These are phyloP conservation scores for Wiebesia pumilae DNA, from an alignment of 1,140 invertebrate genomes.

Conservation along the genomic window DNA sequence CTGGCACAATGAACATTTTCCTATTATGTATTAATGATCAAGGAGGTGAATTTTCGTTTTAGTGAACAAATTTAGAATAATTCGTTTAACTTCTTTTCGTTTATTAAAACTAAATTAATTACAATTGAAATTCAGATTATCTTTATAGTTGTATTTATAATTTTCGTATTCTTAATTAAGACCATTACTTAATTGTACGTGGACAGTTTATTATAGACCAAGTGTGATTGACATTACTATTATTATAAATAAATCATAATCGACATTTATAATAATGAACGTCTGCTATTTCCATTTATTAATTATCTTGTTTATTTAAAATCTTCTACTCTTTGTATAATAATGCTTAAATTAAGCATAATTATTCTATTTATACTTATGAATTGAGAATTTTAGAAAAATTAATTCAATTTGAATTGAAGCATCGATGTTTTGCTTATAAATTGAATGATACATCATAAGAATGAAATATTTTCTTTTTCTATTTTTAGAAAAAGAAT, in stretches of 20 bases:
- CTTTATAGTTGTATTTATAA: too few species aligned
- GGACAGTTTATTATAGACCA: background rate
- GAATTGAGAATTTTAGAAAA: background rate
- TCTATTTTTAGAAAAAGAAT: slow-evolving; percentile 85
- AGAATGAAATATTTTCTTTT: background rate
- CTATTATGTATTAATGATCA: slow-evolving; percentile 90
- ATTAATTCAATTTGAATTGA: background rate
- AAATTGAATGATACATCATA: too few species aligned
- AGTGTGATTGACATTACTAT: background rate
- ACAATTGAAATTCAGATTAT: too few species aligned
- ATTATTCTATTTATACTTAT: background rate
- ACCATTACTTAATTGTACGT: too few species aligned
- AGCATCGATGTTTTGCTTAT: too few species aligned
- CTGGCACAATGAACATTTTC: slow-evolving; percentile 99
- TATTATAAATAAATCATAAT: background rate
- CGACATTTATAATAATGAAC: slow-evolving; percentile 1
- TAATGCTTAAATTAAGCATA: background rate
- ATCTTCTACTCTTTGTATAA: background rate
- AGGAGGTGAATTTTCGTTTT: slow-evolving; percentile 82
- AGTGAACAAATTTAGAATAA: too few species aligned
- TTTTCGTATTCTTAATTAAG: too few species aligned
- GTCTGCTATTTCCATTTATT: background rate
- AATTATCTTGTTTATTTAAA: slow-evolving; percentile 5
- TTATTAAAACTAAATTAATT: too few species aligned
- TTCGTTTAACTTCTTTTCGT: too few species aligned